These are phyloP conservation scores for Drosophila paramelanica DNA, from an alignment of 2,888 invertebrate genomes.

Conservation along the genomic window DNA sequence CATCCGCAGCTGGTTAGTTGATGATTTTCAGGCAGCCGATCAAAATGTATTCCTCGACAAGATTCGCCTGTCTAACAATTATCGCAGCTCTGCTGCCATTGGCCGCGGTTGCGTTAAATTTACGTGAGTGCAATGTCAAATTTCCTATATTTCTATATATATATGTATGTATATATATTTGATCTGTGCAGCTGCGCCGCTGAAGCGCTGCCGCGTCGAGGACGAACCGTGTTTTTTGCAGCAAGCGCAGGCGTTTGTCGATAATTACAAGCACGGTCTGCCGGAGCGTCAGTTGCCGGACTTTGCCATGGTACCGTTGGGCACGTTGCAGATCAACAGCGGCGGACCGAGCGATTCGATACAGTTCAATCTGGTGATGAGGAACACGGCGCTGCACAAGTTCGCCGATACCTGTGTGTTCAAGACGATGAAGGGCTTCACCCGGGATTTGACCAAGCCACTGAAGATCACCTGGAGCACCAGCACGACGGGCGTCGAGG, in stretches of 20 bases:
- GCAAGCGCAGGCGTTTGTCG: conserved; percentile 47
- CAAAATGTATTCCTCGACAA: conserved; percentile 20
- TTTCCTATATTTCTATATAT: too few species aligned
- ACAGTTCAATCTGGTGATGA: conserved; percentile 62
- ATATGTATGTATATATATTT: too few species aligned
- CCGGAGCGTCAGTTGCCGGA: conserved; percentile 44
- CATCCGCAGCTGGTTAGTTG: conserved; percentile 31
- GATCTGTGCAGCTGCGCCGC: conserved; percentile 45
- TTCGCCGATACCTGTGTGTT: conserved; percentile 37
- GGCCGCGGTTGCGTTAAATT: neutral
- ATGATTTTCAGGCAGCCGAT: neutral
- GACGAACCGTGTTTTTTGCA: conserved; percentile 62
- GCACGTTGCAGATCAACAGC: conserved; percentile 49
- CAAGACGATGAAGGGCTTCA: conserved; percentile 63
- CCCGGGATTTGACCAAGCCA: conserved; percentile 57
- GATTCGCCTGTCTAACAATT: neutral
- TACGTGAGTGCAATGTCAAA: conserved; percentile 16
- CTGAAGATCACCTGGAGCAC: conserved; percentile 46
- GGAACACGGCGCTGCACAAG: conserved; percentile 54
- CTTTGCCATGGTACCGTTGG: conserved; percentile 58
- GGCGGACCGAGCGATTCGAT: conserved; percentile 50
- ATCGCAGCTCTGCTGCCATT: neutral
- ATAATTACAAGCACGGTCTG: conserved; percentile 45
- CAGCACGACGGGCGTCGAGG: conserved; percentile 26
- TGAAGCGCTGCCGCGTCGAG: conserved; percentile 58